Percentiles rank a stretch among this genome's conserved stretches.
Conservation (phyloP, 2,888 invertebrate species). For the Syrphus vitripennis region DNA sequence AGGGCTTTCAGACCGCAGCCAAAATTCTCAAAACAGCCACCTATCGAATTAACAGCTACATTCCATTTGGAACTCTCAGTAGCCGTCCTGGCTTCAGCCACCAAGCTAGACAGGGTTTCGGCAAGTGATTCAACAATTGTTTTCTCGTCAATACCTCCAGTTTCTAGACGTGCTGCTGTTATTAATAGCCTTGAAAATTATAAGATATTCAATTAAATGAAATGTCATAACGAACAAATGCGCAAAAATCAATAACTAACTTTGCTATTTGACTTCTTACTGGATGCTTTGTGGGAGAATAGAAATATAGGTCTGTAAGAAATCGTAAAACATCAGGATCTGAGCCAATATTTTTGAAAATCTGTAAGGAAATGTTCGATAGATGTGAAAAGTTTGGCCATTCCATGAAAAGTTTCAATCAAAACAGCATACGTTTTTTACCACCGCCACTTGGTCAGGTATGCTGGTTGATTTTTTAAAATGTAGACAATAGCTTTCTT, state of each 20-base stretch:
- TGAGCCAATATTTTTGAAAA: constrained; percentile 71
- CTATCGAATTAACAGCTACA: constrained; percentile 75
- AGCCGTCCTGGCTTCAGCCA: constrained; percentile 63
- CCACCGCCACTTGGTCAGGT: constrained; percentile 75
- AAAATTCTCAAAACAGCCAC: constrained; percentile 79
- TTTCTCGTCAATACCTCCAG: constrained; percentile 63
- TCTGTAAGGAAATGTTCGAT: constrained; percentile 51
- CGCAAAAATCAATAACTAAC: constrained; percentile 74
- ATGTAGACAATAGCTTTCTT: constrained; percentile 72
- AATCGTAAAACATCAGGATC: constrained; percentile 75
- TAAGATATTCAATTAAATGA: neutral
- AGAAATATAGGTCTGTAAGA: constrained; percentile 78
- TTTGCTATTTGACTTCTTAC: constrained; percentile 79
- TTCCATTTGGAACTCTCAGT: constrained; percentile 74
- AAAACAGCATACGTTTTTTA: constrained; percentile 74
- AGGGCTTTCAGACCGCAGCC: constrained; percentile 76
- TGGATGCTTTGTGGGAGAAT: constrained; percentile 79
- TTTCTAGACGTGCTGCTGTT: constrained; percentile 58
- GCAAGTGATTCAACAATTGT: constrained; percentile 73
- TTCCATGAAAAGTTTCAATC: neutral
- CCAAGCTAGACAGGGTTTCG: constrained; percentile 71
- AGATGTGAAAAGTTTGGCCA: neutral
- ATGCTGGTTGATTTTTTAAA: constrained; percentile 73
- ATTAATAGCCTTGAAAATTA: constrained; percentile 42
- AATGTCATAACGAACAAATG: neutral